These are phyloP conservation scores for Coelopa frigida DNA, from an alignment of 1,140 invertebrate genomes.

Conservation along the genomic window DNA sequence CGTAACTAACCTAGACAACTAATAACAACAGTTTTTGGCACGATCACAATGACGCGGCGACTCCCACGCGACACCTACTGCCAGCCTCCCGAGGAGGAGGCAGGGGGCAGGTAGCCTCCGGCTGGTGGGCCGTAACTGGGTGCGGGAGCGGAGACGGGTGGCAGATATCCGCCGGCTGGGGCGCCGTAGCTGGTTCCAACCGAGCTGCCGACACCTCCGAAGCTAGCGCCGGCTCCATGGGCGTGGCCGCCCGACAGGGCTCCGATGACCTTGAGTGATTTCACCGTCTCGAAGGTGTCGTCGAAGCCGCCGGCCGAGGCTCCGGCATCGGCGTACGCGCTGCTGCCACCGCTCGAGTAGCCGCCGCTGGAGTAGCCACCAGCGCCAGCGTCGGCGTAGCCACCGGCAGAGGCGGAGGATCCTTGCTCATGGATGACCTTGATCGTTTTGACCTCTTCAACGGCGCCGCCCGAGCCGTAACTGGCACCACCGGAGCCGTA, in stretches of 20 bases:
- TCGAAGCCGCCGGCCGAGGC: constrained; percentile 3
- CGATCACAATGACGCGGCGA: too few relatives aligned
- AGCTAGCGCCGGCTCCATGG: too few relatives aligned
- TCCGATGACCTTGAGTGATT: constrained; percentile 12
- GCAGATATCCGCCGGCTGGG: constrained; percentile 24
- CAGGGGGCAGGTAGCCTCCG: too few relatives aligned
- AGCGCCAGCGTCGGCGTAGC: constrained; percentile 13
- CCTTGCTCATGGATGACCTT: constrained; percentile 14
- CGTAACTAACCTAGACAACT: too few relatives aligned
- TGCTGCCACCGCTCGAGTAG: not conserved
- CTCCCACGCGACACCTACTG: too few relatives aligned
- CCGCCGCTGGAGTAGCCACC: not conserved
- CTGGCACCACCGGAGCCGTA: not conserved
- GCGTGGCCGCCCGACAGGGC: too few relatives aligned
- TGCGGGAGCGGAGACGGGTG: too few relatives aligned
- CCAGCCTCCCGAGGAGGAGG: constrained; percentile 21
- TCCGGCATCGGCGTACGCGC: too few relatives aligned
- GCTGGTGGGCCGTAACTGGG: too few relatives aligned
- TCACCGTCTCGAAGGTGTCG: constrained; percentile 6
- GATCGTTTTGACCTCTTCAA: constrained; percentile 9
- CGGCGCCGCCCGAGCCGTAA: not conserved
- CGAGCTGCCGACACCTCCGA: too few relatives aligned
- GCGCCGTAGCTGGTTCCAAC: too few relatives aligned
- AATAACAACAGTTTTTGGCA: too few relatives aligned
- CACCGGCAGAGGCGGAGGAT: constrained; percentile 5